A percentile compares a stretch with the other conserved stretches of the same genome.
Evolutionary conservation across 2,888 invertebrate genomes (phyloP).

Genomic region (Oscheius sp.): DNA sequence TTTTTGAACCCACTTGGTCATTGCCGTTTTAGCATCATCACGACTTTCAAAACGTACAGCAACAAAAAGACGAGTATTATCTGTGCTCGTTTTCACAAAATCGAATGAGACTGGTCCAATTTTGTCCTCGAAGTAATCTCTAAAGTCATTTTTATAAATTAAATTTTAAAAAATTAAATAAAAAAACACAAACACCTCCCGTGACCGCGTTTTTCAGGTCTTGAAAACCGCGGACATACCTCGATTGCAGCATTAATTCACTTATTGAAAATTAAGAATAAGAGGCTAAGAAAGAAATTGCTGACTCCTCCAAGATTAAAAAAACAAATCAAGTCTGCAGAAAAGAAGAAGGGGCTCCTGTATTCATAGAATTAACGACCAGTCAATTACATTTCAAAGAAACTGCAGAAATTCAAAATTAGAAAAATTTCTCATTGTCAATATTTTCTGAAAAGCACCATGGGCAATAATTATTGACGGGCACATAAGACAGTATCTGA

Average conservation of each 20-base stretch:
- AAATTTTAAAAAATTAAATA: background rate
- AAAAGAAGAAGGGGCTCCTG: no score
- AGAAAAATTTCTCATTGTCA: no score
- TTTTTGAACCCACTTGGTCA: slow-evolving; percentile 48
- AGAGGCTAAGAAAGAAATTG: background rate
- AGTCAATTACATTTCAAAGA: no score
- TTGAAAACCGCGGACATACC: background rate
- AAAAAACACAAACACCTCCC: background rate
- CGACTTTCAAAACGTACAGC: slow-evolving; percentile 67
- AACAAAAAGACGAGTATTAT: slow-evolving; percentile 60
- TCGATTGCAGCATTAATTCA: background rate
- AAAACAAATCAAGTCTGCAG: no score
- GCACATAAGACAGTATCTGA: no score
- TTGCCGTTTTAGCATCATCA: slow-evolving; percentile 59
- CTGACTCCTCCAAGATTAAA: background rate
- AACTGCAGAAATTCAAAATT: no score
- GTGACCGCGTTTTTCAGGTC: background rate
- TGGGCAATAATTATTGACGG: no score
- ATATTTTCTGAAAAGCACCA: no score
- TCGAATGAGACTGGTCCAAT: slow-evolving; percentile 66
- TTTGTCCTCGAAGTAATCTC: slow-evolving; percentile 66
- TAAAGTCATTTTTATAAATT: slow-evolving; percentile 40
- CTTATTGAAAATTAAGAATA: background rate
- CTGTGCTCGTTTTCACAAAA: slow-evolving; percentile 63
- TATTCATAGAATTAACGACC: no score